Base-by-base conservation (phyloP, 2,888 invertebrate species). In the Napeogenes inachia region DNA sequence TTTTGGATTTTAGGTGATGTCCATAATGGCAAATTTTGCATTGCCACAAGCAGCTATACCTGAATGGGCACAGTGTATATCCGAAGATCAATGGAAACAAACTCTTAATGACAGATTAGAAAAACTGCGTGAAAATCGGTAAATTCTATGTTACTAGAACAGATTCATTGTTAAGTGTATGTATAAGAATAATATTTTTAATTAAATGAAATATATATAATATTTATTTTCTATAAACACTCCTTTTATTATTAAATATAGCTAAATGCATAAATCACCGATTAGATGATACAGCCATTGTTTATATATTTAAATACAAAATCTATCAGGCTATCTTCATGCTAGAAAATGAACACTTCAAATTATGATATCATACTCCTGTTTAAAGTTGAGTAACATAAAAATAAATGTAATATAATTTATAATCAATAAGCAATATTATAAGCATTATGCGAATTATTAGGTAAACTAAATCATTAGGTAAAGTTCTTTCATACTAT, bases 21-120 rank as follows among this genome's bases (percentile, higher is more conserved):
- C 92, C 59, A 93, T 93, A 46, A 95, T 95, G 94, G 91, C 92
- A 12, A 93, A 92, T 68, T 92, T 95, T 76, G 92, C 91, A 2
- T 80, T 95, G 68, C 94, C 94, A 3, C 84, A 89, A 54, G 89
- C 92, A 42, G 92, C 93, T 21, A 93, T 94, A 77, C 95, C 95
- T 8, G 93, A 93, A 71, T 95, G 95, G 95, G 94, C 94, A 0
- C 92, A 91, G 62, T 91, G 90, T 67, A 90, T 95, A 68, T 92
- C 94, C 2, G 94, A 94, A 73, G 94, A 94, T 47, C 92, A 94
- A 71, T 94, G 94, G 94, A 94, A 93, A 74, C 89, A 93, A 68
- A 93, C 93, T 63, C 85, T 94, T 6, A 89, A 92, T 71, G 92
- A 92, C 70, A 90, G 91, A 71, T 92, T 94, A 79, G 86, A 89